Base-by-base conservation (phyloP, 1,140 invertebrate species). In the Ips nitidus region DNA sequence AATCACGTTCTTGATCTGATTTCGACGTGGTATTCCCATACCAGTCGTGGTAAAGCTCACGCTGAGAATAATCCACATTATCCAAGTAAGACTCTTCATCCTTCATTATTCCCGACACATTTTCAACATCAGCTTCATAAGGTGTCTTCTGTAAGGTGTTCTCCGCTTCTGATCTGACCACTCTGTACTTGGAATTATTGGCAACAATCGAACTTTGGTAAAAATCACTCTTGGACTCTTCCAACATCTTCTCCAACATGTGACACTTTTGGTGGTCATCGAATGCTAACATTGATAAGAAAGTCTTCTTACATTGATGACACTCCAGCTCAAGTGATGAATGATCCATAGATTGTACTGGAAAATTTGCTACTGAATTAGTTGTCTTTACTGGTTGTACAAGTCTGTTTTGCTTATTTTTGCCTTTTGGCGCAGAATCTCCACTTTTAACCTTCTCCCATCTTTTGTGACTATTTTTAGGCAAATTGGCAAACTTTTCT, bases 401-500 rank as follows among this genome's bases (percentile, higher is more conserved):
- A 47, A 47, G 1, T 47, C n/a, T 47, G 45, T 47, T 47, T 47
- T 47, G 45, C 4, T 1, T 47, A 47, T 47, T 47, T 47, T 47
- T 22, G 22, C 22, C 45, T 5, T 5, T 47, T 47, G 4, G 4
- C 45, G 45, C 45, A 47, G 45, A 5, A 5, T 47, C 45, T 47
- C n/a, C 4, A 5, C 1, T n/a, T 47, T 47, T 47, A n/a, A 5
- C n/a, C n/a, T 47, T n/a, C n/a, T 47, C 45, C 4, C 4, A 5
- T 47, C 45, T 47, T n/a, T 47, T 47, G 4, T 4, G n/a, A 47
- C 4, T 47, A 1, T 50, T 50, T 22, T 50, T 50, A 77, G 71
- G 6, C 74, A 78, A 47, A 72, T 78, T 56, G 86, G 87, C 45
- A 52, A 38, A 8, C 41, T 40, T 63, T 41, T 63, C 47, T 38